Conservation (phyloP, 2,797 vertebrate genomes). For the Melanotaenia maccullochi region DNA sequence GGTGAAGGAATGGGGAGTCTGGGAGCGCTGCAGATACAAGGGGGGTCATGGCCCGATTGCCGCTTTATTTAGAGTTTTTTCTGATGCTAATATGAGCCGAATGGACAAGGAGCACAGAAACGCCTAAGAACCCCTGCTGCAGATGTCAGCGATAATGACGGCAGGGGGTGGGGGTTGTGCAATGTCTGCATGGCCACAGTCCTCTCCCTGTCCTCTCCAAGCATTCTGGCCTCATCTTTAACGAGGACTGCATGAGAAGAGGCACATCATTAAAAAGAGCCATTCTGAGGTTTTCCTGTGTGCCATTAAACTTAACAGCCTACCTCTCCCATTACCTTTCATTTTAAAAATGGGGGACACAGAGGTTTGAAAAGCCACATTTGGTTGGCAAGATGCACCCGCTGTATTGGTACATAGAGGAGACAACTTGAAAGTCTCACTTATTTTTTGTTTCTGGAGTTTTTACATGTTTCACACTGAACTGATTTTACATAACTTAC, state of each 20-base stretch:
- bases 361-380: slow-evolving; percentile 88
- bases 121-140: slow-evolving; percentile 42
- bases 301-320: slow-evolving; percentile 91
- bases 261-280: slow-evolving; percentile 88
- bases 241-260: slow-evolving; percentile 85
- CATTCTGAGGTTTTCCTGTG: slow-evolving; percentile 89
- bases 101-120: slow-evolving; percentile 45
- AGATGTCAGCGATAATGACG: slow-evolving; percentile 33
- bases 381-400: slow-evolving; percentile 82
- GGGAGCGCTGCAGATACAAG: slow-evolving; percentile 43
- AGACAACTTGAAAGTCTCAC: slow-evolving; percentile 18
- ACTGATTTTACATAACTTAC: slow-evolving; percentile 47
- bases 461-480: slow-evolving; percentile 36
- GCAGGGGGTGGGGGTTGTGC: slow-evolving; percentile 33
- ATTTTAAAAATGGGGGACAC: slow-evolving; percentile 67
- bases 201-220: slow-evolving; percentile 59
- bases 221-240: slow-evolving; percentile 72
- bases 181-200: slow-evolving; percentile 47
- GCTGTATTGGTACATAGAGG: slow-evolving; percentile 26
- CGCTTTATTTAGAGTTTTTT: slow-evolving; percentile 69
- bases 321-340: slow-evolving; percentile 85
- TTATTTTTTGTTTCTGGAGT: slow-evolving; percentile 3
- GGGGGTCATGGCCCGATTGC: slow-evolving; percentile 64
- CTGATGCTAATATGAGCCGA: slow-evolving; percentile 74
- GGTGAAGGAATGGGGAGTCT: slow-evolving; percentile 6